Percentiles rank a stretch among this genome's conserved stretches.
phyloP scores from a whole-genome alignment of 2,113 vertebrate species.

The Malurus elegans region DNA sequence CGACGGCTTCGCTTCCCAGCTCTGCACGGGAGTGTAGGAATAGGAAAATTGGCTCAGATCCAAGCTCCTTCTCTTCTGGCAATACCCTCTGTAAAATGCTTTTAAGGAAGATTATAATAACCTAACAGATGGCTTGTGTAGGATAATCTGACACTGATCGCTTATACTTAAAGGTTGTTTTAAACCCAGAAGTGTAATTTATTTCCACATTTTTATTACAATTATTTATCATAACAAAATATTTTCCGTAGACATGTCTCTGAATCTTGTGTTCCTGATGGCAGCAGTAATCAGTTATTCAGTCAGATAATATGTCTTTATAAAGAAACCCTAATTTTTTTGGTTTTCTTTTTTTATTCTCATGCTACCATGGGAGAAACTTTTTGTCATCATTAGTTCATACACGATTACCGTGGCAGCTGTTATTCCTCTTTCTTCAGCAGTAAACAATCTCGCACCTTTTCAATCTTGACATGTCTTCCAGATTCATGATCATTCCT shows the following conservation, averaged over 20 bases:
- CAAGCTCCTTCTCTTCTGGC: slow-evolving; percentile 39
- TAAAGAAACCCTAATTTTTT: not conserved
- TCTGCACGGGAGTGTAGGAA: not conserved
- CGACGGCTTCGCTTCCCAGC: not conserved
- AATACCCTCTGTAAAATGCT: slow-evolving; percentile 11
- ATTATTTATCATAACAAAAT: slow-evolving; percentile 7
- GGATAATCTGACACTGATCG: slow-evolving; percentile 34
- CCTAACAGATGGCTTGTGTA: slow-evolving; percentile 58
- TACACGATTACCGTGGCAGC: not conserved
- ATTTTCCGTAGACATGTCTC: not conserved
- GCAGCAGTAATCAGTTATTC: not conserved
- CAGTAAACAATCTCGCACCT: slow-evolving; percentile 5
- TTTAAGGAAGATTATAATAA: slow-evolving; percentile 33
- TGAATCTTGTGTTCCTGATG: not conserved
- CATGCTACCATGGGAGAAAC: not conserved
- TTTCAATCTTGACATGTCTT: not conserved
- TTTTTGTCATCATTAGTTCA: not conserved
- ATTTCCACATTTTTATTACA: not conserved
- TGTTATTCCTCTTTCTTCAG: slow-evolving; percentile 3
- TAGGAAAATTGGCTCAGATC: not conserved
- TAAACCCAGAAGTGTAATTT: slow-evolving; percentile 11
- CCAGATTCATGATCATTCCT: not conserved
- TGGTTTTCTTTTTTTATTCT: not conserved
- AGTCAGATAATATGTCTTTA: not conserved
- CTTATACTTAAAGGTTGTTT: slow-evolving; percentile 39